Percentiles rank a stretch among this genome's conserved stretches.
phyloP scores from a whole-genome alignment of 1,140 invertebrate genomes.

The Capitella teleta region DNA sequence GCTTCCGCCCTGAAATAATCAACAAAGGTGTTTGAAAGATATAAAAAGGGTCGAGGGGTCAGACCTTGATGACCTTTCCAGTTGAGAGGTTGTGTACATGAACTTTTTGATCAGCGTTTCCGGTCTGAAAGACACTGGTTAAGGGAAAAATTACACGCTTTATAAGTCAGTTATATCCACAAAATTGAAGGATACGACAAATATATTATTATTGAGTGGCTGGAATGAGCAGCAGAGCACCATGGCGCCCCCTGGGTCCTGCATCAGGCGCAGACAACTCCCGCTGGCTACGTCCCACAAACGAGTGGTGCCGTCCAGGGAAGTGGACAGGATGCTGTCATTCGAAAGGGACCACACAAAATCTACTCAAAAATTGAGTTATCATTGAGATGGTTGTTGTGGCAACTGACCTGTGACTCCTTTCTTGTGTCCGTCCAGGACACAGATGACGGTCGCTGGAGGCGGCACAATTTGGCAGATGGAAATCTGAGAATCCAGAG shows the following conservation, averaged over 20 bases:
- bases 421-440: constrained; percentile 62
- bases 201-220: constrained; percentile 77
- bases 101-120: constrained; percentile 63
- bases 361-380: constrained; percentile 29
- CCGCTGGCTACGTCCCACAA: constrained; percentile 58
- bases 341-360: constrained; percentile 80
- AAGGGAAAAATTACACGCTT: too few species aligned
- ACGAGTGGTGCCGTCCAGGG: constrained; percentile 60
- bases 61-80: constrained; percentile 56
- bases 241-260: constrained; percentile 39
- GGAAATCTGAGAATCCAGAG: constrained; percentile 65
- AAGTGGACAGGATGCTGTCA: constrained; percentile 68
- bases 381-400: background rate
- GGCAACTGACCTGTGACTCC: constrained; percentile 56
- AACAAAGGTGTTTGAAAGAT: background rate
- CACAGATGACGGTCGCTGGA: constrained; percentile 56
- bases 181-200: constrained; percentile 53
- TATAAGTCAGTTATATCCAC: too few species aligned
- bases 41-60: background rate
- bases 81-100: constrained; percentile 76
- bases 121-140: constrained; percentile 55
- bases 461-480: constrained; percentile 64
- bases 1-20: constrained; percentile 50
- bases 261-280: constrained; percentile 48
- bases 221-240: constrained; percentile 68